A percentile compares a stretch with the other conserved stretches of the same genome.
phyloP scores from a whole-genome alignment of 2,888 invertebrate species.

The Oscheius onirici region DNA sequence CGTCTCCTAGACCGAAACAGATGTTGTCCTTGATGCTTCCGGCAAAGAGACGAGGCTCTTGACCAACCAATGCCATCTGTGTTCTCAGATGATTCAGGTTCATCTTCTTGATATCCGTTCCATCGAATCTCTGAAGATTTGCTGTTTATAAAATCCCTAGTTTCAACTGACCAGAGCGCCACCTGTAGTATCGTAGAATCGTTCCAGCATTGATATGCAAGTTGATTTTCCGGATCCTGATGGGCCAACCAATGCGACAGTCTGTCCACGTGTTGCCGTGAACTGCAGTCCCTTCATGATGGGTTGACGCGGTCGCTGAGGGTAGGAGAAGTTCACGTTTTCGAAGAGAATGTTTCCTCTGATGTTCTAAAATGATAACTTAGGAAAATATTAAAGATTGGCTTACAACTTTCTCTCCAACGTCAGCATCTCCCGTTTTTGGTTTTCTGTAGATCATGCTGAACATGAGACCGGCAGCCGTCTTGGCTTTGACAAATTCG shows the following conservation, averaged over 20 bases:
- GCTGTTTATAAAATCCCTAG: neutral
- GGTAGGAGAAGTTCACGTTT: slow-evolving; percentile 72
- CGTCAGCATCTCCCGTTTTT: slow-evolving; percentile 67
- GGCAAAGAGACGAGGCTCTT: slow-evolving; percentile 88
- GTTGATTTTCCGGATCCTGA: slow-evolving; percentile 91
- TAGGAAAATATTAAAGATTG: neutral
- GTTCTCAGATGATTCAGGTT: slow-evolving; percentile 80
- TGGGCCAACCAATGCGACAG: slow-evolving; percentile 75
- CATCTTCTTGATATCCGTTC: slow-evolving; percentile 77
- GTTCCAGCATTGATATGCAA: slow-evolving; percentile 82
- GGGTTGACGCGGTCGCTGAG: slow-evolving; percentile 65
- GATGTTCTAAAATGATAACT: slow-evolving; percentile 49
- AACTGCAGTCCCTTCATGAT: slow-evolving; percentile 71
- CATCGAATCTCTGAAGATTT: slow-evolving; percentile 71
- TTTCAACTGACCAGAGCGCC: slow-evolving; percentile 78
- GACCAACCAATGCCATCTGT: slow-evolving; percentile 88
- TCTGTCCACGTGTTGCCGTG: slow-evolving; percentile 69
- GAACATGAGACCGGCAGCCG: slow-evolving; percentile 72
- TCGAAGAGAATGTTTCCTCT: slow-evolving; percentile 71
- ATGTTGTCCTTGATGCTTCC: slow-evolving; percentile 81
- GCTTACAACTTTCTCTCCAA: slow-evolving; percentile 39
- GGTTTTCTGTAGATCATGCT: slow-evolving; percentile 69
- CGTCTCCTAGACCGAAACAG: slow-evolving; percentile 79
- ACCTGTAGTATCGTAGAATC: slow-evolving; percentile 83
- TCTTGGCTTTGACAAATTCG: slow-evolving; percentile 73